Evolutionary conservation across 2,888 invertebrate species (phyloP).

Genomic region (Coenonympha arcania): DNA sequence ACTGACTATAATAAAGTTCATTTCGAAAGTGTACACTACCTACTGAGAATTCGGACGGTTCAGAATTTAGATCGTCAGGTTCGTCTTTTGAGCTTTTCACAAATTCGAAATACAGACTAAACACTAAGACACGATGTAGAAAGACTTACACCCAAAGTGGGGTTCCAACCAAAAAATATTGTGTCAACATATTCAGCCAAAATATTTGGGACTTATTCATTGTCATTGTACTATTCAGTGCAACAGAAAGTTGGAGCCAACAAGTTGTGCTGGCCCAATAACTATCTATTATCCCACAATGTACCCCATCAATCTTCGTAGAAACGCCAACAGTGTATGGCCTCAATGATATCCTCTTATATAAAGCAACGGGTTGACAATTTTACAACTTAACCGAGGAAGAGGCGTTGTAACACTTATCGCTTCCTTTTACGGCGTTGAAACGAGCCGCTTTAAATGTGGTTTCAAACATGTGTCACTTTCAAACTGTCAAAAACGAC

Average conservation of each 20-base stretch:
- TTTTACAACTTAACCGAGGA: constrained; percentile 20
- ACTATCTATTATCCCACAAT: background rate
- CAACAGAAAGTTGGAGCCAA: too few relatives aligned
- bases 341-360: constrained; percentile 25
- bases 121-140: too few relatives aligned
- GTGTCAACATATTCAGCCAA: too few relatives aligned
- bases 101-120: too few relatives aligned
- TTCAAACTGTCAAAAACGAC: constrained; percentile 11
- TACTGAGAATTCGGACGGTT: too few relatives aligned
- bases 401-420: constrained; percentile 33
- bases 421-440: constrained; percentile 33
- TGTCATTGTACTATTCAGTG: too few relatives aligned
- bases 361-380: constrained; percentile 30
- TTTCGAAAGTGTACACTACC: background rate
- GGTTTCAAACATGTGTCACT: constrained; percentile 8
- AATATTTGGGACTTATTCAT: too few relatives aligned
- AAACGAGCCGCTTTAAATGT: constrained; percentile 34
- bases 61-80: too few relatives aligned
- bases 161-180: too few relatives aligned
- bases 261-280: too few relatives aligned
- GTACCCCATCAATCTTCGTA: constrained; percentile 5
- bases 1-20: background rate
- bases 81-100: too few relatives aligned
- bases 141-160: too few relatives aligned
- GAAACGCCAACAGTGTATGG: constrained; percentile 10